These are phyloP conservation scores for Drosophila formosana DNA, from an alignment of 2,888 invertebrate genomes.

Conservation along the genomic window DNA sequence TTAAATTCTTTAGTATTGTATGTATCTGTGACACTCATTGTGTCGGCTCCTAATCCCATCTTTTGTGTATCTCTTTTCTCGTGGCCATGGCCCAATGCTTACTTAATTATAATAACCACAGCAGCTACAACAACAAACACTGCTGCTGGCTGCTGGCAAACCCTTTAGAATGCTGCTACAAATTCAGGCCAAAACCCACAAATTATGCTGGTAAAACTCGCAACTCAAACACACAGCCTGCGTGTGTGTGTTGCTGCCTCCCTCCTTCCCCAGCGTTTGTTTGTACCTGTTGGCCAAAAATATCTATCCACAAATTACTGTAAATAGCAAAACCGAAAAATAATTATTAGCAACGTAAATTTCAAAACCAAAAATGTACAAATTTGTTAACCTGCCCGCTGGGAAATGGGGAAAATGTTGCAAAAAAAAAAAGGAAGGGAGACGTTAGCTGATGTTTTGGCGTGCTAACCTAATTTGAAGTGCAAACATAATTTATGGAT, in stretches of 20 bases:
- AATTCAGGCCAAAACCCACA: conserved; percentile 12
- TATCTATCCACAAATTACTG: conserved; percentile 31
- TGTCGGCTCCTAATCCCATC: no score
- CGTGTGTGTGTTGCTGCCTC: neutral
- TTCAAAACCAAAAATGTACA: conserved; percentile 51
- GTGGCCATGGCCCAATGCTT: neutral
- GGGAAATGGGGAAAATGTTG: neutral
- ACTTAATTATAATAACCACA: conserved; percentile 13
- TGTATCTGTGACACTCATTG: no score
- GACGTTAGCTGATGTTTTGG: conserved; percentile 3
- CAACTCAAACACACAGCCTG: conserved; percentile 1
- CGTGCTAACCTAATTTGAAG: conserved; percentile 46
- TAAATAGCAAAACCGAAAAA: conserved; percentile 46
- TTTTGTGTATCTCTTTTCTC: neutral
- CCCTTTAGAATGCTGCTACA: conserved; percentile 10
- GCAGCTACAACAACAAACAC: conserved; percentile 1
- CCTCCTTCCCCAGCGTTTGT: neutral
- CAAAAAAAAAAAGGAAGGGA: neutral
- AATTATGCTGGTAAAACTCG: conserved; percentile 27
- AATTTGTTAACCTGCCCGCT: conserved; percentile 46
- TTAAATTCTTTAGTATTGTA: no score
- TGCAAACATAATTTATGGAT: conserved; percentile 62
- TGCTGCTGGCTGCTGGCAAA: neutral
- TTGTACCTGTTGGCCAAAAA: conserved; percentile 15
- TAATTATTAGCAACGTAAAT: conserved; percentile 60